Evolutionary conservation across 1,140 invertebrate species (phyloP).

Genomic region (Holotrichia oblita): DNA sequence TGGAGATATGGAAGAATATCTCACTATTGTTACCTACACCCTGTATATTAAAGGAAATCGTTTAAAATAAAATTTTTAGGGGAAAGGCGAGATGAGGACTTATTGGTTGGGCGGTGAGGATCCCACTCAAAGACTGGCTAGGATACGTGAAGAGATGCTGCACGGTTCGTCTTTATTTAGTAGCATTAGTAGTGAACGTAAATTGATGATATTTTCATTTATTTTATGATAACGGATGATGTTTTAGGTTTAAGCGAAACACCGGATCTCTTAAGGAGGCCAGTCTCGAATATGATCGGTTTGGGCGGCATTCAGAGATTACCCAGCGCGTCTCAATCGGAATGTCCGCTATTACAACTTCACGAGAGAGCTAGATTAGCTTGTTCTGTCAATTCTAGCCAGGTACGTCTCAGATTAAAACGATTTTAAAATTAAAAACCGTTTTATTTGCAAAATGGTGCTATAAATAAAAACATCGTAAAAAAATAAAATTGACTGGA

Average conservation of each 20-base stretch:
- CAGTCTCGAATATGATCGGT: slow-evolving; percentile 32
- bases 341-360: slow-evolving; percentile 51
- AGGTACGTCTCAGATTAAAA: slow-evolving; percentile 45
- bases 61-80: too few species aligned
- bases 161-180: slow-evolving; percentile 55
- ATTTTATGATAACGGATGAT: slow-evolving; percentile 37
- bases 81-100: slow-evolving; percentile 78
- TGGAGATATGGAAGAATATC: too few species aligned
- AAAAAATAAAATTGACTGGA: slow-evolving; percentile 2
- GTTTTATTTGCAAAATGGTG: slow-evolving; percentile 26
- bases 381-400: slow-evolving; percentile 50
- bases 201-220: slow-evolving; percentile 29
- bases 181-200: slow-evolving; percentile 58
- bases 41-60: too few species aligned
- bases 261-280: slow-evolving; percentile 54
- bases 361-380: slow-evolving; percentile 55
- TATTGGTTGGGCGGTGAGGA: slow-evolving; percentile 80
- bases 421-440: slow-evolving; percentile 31
- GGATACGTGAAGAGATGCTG: slow-evolving; percentile 56
- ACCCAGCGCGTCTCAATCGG: slow-evolving; percentile 44
- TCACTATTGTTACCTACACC: too few species aligned
- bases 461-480: slow-evolving; percentile 23
- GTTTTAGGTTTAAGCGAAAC: slow-evolving; percentile 56
- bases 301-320: background rate
- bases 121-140: slow-evolving; percentile 54